Evolutionary conservation across 2,797 vertebrate genomes (phyloP).

Genomic region (Lutjanus campechanus): DNA sequence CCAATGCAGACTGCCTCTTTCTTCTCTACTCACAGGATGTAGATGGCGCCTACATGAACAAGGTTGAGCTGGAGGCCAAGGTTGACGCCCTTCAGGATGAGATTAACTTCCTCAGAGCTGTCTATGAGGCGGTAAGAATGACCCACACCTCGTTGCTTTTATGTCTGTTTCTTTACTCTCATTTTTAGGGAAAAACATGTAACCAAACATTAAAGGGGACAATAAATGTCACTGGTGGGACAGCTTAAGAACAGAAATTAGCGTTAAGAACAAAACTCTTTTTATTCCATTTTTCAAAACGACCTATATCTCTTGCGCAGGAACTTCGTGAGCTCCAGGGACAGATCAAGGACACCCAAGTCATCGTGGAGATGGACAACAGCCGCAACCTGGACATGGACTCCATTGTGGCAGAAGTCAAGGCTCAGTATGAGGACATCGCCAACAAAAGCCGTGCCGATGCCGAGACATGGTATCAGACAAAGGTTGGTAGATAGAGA

Average conservation of each 20-base stretch:
- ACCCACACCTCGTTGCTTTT: background rate
- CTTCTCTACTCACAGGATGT: slow-evolving; percentile 87
- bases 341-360: slow-evolving; percentile 92
- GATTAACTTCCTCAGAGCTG: slow-evolving; percentile 90
- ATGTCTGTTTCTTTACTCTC: background rate
- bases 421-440: slow-evolving; percentile 90
- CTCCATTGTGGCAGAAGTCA: slow-evolving; percentile 90
- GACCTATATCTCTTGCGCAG: slow-evolving; percentile 72
- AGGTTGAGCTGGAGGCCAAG: slow-evolving; percentile 91
- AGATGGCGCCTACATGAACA: slow-evolving; percentile 91
- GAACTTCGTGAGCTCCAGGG: slow-evolving; percentile 89
- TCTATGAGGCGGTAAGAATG: slow-evolving; percentile 89
- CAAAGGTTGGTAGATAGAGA: slow-evolving; percentile 71
- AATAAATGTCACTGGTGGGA: background rate
- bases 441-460: slow-evolving; percentile 87
- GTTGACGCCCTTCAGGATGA: slow-evolving; percentile 91
- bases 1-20: background rate
- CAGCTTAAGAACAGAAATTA: background rate
- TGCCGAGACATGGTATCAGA: slow-evolving; percentile 91
- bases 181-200: background rate
- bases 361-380: slow-evolving; percentile 92
- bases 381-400: slow-evolving; percentile 91
- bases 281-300: background rate
- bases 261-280: too few relatives aligned
- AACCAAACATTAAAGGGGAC: background rate